Percentiles rank a stretch among this genome's conserved stretches.
Conservation (phyloP, 2,113 vertebrate species). For the Carettochelys insculpta region DNA sequence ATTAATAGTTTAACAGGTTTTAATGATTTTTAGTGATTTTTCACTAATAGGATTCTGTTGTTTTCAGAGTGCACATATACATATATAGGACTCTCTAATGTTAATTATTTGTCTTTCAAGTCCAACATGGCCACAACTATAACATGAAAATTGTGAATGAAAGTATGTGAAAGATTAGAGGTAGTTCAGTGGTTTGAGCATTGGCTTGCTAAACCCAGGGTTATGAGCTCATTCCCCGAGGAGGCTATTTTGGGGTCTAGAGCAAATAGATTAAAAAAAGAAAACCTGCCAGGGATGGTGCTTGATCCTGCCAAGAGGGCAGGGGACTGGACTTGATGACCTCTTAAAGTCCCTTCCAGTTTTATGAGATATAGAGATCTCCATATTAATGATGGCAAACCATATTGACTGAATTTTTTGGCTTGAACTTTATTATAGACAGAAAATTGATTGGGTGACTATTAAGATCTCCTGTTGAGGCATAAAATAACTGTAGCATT, state of each 20-base stretch:
- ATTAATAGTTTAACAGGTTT: background rate
- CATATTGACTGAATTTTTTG: background rate
- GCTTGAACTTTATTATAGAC: background rate
- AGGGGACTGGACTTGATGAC: no score
- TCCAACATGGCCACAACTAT: background rate
- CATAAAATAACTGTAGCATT: background rate
- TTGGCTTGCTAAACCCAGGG: no score
- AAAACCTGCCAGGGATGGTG: no score
- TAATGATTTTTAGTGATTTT: background rate
- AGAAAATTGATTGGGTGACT: background rate
- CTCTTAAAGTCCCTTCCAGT: no score
- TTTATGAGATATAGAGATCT: no score
- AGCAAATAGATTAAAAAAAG: no score
- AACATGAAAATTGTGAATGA: background rate
- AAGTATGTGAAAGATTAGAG: no score
- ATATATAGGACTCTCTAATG: background rate
- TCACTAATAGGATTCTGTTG: background rate
- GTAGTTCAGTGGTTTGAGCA: no score
- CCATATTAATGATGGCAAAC: no score
- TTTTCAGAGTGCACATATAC: background rate
- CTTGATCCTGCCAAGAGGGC: no score
- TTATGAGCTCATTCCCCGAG: no score
- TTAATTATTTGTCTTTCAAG: background rate
- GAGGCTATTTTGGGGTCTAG: no score
- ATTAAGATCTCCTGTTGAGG: background rate